A percentile compares a stretch with the other conserved stretches of the same genome.
Conservation (phyloP, 2,888 invertebrate species). For the Celastrina argiolus region DNA sequence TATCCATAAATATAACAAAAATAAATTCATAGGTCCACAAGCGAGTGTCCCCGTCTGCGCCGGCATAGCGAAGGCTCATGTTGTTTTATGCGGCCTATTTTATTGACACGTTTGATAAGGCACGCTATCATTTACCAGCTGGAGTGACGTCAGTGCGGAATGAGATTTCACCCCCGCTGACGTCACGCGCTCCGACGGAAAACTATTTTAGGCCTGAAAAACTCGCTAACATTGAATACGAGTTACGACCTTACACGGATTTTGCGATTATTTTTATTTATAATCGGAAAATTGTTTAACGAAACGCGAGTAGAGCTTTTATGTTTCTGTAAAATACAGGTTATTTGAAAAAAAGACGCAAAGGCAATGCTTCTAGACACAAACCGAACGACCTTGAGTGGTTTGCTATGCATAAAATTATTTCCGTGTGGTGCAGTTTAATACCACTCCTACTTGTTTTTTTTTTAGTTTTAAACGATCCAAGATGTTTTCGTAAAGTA, state of each 20-base stretch:
- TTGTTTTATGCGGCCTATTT: conserved; percentile 26
- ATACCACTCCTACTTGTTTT: conserved; percentile 17
- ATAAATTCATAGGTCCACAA: background rate
- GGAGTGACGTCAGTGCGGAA: conserved; percentile 58
- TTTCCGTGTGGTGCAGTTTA: conserved; percentile 20
- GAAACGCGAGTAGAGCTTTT: background rate
- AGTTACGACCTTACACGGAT: conserved; percentile 7
- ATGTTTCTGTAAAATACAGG: conserved; percentile 7
- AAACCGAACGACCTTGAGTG: conserved; percentile 20
- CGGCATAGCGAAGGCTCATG: background rate
- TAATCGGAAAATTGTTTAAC: background rate
- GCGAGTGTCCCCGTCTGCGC: background rate
- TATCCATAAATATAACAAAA: background rate
- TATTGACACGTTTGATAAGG: conserved; percentile 40
- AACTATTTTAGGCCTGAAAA: conserved; percentile 30
- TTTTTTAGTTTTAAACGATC: background rate
- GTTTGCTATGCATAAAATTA: conserved; percentile 21
- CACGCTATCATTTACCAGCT: conserved; percentile 53
- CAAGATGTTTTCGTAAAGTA: background rate
- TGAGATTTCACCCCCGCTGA: conserved; percentile 44
- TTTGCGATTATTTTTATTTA: background rate
- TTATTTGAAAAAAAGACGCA: conserved; percentile 18
- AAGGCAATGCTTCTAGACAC: conserved; percentile 17
- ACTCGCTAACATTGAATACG: conserved; percentile 10
- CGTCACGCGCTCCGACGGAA: conserved; percentile 47